Evolutionary conservation across 2,113 vertebrate genomes (phyloP).

Genomic region (Tachysurus vachellii): DNA sequence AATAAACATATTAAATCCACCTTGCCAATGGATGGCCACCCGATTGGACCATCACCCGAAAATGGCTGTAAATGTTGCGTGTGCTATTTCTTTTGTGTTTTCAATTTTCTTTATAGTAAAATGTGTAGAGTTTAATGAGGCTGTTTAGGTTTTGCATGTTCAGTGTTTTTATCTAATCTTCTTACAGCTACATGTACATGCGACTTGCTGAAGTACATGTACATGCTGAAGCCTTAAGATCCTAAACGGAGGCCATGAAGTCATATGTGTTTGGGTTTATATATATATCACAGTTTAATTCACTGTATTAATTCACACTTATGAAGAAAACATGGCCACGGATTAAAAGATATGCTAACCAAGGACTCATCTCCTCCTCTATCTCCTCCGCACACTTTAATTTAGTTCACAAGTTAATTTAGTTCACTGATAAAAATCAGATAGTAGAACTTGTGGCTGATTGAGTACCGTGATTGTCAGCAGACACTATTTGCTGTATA

Average conservation of each 20-base stretch:
- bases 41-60: not conserved
- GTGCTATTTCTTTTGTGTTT: no score
- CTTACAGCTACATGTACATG: not conserved
- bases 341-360: not conserved
- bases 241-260: not conserved
- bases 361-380: not conserved
- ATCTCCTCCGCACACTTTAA: not conserved
- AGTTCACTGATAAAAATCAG: not conserved
- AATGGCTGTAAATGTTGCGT: not conserved
- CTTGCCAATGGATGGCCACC: not conserved
- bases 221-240: not conserved
- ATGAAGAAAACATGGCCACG: not conserved
- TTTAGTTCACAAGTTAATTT: not conserved
- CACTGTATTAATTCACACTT: not conserved
- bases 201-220: not conserved
- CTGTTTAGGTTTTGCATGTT: no score
- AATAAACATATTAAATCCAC: not conserved
- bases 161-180: not conserved
- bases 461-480: not conserved
- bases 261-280: not conserved
- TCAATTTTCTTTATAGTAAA: no score
- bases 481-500: slow-evolving; percentile 12
- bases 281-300: not conserved
- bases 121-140: no score
- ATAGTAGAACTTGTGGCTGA: not conserved